Percentiles rank a stretch among this genome's conserved stretches.
These are phyloP conservation scores for Seira sanloemensis DNA, from an alignment of 2,888 invertebrate genomes.

Conservation along the genomic window DNA sequence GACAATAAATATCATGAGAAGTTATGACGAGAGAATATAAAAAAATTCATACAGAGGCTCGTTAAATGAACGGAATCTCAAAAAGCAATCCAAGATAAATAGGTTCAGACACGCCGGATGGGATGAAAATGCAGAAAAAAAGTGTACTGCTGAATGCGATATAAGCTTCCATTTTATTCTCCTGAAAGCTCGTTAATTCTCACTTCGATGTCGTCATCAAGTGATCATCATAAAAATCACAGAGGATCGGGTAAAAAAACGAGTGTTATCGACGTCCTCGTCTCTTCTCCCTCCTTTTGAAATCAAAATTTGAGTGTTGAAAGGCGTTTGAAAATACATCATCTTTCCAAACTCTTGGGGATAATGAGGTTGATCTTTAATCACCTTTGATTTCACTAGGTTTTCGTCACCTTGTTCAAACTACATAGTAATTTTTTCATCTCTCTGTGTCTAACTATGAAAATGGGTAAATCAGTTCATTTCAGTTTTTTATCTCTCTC, in stretches of 20 bases:
- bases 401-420: conserved; percentile 10
- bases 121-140: conserved; percentile 2
- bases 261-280: not conserved
- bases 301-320: conserved; percentile 24
- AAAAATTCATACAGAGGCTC: conserved; percentile 2
- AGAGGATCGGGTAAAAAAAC: not conserved
- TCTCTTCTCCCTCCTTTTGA: conserved; percentile 14
- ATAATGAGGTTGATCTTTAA: conserved; percentile 64
- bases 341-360: conserved; percentile 32
- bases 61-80: not conserved
- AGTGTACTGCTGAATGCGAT: not conserved
- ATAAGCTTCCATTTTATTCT: not conserved
- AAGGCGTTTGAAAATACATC: not conserved
- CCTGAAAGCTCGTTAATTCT: conserved; percentile 49
- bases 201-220: conserved; percentile 33
- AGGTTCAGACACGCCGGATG: conserved; percentile 20
- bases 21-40: conserved; percentile 5
- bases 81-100: conserved; percentile 15
- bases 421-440: not conserved
- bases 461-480: not conserved
- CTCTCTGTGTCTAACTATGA: conserved; percentile 1
- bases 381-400: conserved; percentile 57
- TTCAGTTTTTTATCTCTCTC: not conserved
- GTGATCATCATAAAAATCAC: conserved; percentile 14
- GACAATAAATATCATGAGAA: conserved; percentile 15